Conservation (phyloP, 2,888 invertebrate genomes). For the Drosophila atripex region DNA sequence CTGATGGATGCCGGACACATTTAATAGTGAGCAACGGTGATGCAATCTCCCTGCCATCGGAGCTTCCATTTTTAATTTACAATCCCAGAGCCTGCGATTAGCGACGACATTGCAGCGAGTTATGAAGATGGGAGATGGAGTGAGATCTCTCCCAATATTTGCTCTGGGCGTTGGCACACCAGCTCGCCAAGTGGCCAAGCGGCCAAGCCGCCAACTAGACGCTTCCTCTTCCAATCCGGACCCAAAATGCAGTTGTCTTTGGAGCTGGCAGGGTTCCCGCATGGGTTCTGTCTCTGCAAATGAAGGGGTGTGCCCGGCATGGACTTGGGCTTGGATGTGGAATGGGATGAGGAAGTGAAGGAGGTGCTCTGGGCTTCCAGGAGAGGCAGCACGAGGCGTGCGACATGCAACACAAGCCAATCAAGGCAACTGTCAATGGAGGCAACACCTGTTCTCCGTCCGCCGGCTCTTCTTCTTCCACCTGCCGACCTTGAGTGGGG, state of each 20-base stretch:
- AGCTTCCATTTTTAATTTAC: constrained; percentile 52
- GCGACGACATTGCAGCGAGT: constrained; percentile 51
- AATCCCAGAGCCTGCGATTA: constrained; percentile 59
- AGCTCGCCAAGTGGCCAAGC: constrained; percentile 37
- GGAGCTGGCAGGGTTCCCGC: constrained; percentile 18
- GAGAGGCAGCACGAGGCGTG: constrained; percentile 42
- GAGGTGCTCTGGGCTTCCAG: constrained; percentile 13
- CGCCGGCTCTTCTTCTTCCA: constrained; percentile 27
- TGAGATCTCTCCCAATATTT: constrained; percentile 46
- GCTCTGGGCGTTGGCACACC: constrained; percentile 65
- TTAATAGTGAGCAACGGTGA: constrained; percentile 45
- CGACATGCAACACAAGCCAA: constrained; percentile 66
- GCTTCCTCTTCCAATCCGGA: constrained; percentile 33
- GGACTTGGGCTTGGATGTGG: constrained; percentile 9
- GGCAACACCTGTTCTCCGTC: constrained; percentile 61
- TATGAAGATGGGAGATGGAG: constrained; percentile 49
- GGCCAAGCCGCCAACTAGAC: constrained; percentile 42
- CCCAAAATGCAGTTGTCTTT: constrained; percentile 69
- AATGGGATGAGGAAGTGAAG: constrained; percentile 15
- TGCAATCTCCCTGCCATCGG: constrained; percentile 54
- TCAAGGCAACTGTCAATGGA: constrained; percentile 71
- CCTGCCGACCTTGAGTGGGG: constrained; percentile 60
- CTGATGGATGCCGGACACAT: constrained; percentile 51
- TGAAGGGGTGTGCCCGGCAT: constrained; percentile 55
- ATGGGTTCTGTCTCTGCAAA: constrained; percentile 29